These are phyloP conservation scores for Reticulitermes lucifugus DNA, from an alignment of 2,888 invertebrate species.

Conservation along the genomic window DNA sequence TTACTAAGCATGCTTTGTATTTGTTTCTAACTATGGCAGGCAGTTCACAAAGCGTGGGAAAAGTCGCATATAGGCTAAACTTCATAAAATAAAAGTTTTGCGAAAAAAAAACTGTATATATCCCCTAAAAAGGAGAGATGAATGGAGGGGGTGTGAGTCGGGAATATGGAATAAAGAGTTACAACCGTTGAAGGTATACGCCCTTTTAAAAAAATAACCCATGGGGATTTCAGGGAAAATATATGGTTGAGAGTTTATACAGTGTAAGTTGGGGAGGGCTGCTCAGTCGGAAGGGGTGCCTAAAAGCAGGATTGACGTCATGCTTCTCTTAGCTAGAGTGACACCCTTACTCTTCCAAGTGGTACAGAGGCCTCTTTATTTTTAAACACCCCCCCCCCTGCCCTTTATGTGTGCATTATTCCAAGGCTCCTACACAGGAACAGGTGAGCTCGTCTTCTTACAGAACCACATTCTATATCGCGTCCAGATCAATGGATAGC, in stretches of 20 bases:
- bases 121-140: background rate
- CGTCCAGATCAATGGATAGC: too few species aligned
- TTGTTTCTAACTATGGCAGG: background rate
- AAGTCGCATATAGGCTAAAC: background rate
- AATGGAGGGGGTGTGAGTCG: background rate
- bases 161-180: constrained; percentile 3
- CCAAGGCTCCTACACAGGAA: background rate
- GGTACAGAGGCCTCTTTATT: background rate
- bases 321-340: constrained; percentile 23
- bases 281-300: background rate
- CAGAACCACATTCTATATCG: too few species aligned
- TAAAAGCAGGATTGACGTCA: background rate
- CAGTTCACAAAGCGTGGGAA: background rate
- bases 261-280: background rate
- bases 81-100: background rate
- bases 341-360: constrained; percentile 23
- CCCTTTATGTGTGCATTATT: background rate
- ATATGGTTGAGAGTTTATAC: constrained; percentile 37
- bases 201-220: constrained; percentile 21
- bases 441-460: background rate
- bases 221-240: constrained; percentile 31
- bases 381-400: too few species aligned
- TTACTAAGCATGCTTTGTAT: background rate
- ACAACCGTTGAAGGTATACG: background rate
- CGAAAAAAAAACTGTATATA: background rate